Percentiles rank a stretch among this genome's conserved stretches.
Evolutionary conservation across 2,113 vertebrate species (phyloP).

Genomic region (Halcyon malimbica): DNA sequence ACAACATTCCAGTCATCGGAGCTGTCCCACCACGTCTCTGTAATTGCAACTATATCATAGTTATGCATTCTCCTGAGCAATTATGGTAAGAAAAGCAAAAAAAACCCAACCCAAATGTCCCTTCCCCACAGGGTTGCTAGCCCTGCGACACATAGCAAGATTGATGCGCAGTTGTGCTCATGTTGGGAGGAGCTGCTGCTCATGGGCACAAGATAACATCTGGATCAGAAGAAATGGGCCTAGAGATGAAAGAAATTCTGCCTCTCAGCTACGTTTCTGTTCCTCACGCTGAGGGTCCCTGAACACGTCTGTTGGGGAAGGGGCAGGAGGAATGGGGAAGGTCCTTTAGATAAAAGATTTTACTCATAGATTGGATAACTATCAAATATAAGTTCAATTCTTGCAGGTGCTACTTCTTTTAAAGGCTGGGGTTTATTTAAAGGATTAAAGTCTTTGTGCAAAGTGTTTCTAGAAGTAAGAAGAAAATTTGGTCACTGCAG

Average conservation of each 20-base stretch:
- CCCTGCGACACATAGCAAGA: neutral
- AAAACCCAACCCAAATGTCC: neutral
- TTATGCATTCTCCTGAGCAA: neutral
- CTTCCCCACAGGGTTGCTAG: neutral
- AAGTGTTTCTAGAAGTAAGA: neutral
- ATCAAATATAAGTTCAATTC: neutral
- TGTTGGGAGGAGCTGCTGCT: neutral
- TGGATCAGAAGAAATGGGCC: neutral
- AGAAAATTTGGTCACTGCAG: neutral
- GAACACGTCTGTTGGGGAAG: neutral
- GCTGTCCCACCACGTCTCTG: too few relatives aligned
- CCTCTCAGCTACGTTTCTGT: neutral
- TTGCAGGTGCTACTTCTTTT: neutral
- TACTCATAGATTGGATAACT: too few relatives aligned
- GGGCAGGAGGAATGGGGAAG: neutral
- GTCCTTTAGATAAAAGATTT: neutral
- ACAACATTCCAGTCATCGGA: too few relatives aligned
- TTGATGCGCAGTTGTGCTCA: accelerated
- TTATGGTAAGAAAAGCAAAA: neutral
- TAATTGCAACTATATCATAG: too few relatives aligned
- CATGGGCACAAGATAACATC: neutral
- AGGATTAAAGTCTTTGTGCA: neutral
- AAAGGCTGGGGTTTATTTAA: neutral
- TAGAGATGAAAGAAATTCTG: neutral
- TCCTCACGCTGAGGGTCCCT: neutral